Base-by-base conservation (phyloP, 2,888 invertebrate species). In the Leucozona laternaria region DNA sequence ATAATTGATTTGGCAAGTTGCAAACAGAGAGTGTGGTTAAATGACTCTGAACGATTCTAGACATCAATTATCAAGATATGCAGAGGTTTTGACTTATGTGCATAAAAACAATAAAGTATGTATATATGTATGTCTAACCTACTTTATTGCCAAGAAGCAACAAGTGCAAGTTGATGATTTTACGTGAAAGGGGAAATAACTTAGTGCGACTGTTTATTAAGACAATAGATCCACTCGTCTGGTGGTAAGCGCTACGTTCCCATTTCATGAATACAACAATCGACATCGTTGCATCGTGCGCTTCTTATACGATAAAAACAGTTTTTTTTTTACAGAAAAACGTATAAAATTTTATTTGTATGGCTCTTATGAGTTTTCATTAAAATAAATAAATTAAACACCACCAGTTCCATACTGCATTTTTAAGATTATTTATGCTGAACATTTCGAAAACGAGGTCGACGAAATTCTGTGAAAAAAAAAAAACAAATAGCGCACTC, bases 1-100 rank as follows among this genome's bases (percentile, higher is more conserved):
- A 48, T 64, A 76, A 66, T 77, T 77, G 50, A 66, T 58, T 66
- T 71, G 77, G 57, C 81, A 72, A 48, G 10, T 71, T 62, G 17
- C 60, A 64, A 20, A 58, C 34, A 25, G 0, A 50, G 37, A 71
- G 60, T 70, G 31, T 31, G 37, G 31, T 17, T 50, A 57, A 77
- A 64, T 34, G 62, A 20, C 17, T 40, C 40, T 58, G 10, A 20
- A 5, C 22, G 15, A 68, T 82, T 45, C 31, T 4, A 66, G 57
- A 57, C 40, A 71, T 71, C 6, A 28, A n/a, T n/a, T 76, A 45
- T 71, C 70, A 48, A 60, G 5, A 25, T 4, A 15, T 40, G 0
- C 15, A 22, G 31, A 17, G 8, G 1, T 0, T 4, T 15, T 22
- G n/a, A 8, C 31, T 31, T 31, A 0, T 31, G 8, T 7, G 8